Evolutionary conservation across 1,140 invertebrate species (phyloP).

Genomic region (Lucilia cuprina): DNA sequence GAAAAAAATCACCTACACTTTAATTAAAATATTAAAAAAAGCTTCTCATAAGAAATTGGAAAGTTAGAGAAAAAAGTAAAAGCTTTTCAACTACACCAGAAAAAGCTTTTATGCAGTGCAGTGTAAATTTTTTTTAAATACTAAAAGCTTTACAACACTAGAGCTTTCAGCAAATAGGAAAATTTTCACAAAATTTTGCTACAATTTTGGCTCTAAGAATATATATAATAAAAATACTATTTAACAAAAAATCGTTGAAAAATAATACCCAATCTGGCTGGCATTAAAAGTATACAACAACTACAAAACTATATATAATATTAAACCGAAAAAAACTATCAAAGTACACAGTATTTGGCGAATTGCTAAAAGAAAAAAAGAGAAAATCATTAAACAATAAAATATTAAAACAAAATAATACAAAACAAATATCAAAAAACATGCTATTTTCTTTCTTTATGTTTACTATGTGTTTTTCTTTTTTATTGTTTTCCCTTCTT

Average conservation of each 20-base stretch:
- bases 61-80: not conserved
- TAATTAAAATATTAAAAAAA: not conserved
- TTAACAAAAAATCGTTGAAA: not conserved
- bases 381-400: not conserved
- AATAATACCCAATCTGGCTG: constrained; percentile 2
- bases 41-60: constrained; percentile 15
- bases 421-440: constrained; percentile 24
- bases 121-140: not conserved
- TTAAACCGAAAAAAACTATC: not conserved
- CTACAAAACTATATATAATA: not conserved
- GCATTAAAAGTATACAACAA: not conserved
- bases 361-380: not conserved
- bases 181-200: not conserved
- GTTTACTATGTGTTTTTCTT: constrained; percentile 24
- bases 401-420: not conserved
- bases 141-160: not conserved
- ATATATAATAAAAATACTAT: too few relatives aligned
- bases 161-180: not conserved
- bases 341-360: not conserved
- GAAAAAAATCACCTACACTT: not conserved
- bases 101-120: not conserved
- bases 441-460: constrained; percentile 27
- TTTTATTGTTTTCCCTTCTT: constrained; percentile 22
- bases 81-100: constrained; percentile 26
- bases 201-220: not conserved